These are phyloP conservation scores for Eurystomus glaucurus DNA, from an alignment of 2,797 vertebrate genomes.

Conservation along the genomic window DNA sequence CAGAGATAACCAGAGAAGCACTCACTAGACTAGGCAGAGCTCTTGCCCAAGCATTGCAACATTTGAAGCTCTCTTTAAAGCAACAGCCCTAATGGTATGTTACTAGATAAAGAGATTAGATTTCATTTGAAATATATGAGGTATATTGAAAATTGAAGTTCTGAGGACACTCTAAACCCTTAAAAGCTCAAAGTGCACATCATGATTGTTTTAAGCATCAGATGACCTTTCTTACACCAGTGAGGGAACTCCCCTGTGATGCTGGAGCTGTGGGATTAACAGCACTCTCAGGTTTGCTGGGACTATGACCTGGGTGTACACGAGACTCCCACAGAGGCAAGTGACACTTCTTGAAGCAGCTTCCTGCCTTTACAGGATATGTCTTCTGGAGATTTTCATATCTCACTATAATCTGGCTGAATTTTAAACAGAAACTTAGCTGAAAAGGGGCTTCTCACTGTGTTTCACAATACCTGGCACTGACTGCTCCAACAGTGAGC, in stretches of 20 bases:
- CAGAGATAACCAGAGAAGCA: not conserved
- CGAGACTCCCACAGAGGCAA: not conserved
- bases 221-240: not conserved
- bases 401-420: constrained; percentile 46
- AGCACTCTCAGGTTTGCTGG: not conserved
- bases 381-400: constrained; percentile 55
- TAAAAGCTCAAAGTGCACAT: not conserved
- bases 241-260: not conserved
- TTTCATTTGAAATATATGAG: not conserved
- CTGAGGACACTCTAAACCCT: not conserved
- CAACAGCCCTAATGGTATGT: not conserved
- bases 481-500: constrained; percentile 65
- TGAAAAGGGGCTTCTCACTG: constrained; percentile 62
- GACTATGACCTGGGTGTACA: not conserved
- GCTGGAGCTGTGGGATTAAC: not conserved
- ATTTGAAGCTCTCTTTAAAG: not conserved
- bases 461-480: constrained; percentile 77
- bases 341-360: constrained; percentile 5
- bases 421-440: constrained; percentile 58
- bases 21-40: not conserved
- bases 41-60: not conserved
- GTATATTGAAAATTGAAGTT: not conserved
- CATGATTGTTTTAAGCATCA: not conserved
- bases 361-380: constrained; percentile 28
- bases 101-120: not conserved